These are phyloP conservation scores for Conistra vaccinii DNA, from an alignment of 2,888 invertebrate species.

Conservation along the genomic window DNA sequence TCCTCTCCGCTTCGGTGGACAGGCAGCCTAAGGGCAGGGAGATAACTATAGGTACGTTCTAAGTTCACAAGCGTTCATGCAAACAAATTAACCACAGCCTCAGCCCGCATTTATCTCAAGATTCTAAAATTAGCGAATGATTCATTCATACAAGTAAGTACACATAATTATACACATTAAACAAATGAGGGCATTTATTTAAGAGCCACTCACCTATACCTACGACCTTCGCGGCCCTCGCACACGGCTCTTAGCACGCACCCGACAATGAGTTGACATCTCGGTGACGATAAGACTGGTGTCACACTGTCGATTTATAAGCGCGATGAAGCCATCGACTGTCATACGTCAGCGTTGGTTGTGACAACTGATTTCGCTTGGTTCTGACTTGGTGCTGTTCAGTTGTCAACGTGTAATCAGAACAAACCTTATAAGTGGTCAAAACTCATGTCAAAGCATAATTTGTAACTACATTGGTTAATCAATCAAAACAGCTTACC, in stretches of 20 bases:
- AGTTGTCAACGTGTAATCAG: neutral
- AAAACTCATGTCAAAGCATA: neutral
- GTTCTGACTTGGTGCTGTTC: neutral
- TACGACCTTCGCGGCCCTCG: slow-evolving; percentile 65
- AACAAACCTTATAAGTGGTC: neutral
- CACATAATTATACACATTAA: slow-evolving; percentile 44
- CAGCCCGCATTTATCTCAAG: slow-evolving; percentile 3
- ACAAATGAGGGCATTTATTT: slow-evolving; percentile 59
- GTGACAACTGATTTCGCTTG: neutral
- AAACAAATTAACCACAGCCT: neutral
- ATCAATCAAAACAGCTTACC: neutral
- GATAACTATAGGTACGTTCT: neutral
- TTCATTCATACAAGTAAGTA: slow-evolving; percentile 40
- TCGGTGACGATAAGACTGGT: slow-evolving; percentile 32
- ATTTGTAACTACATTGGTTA: neutral
- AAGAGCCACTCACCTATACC: slow-evolving; percentile 48
- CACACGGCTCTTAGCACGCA: slow-evolving; percentile 58
- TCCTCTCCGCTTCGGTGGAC: too few species aligned
- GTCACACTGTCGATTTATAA: slow-evolving; percentile 6
- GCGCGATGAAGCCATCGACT: neutral
- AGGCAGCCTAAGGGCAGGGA: fast-evolving
- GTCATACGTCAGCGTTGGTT: neutral
- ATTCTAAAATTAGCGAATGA: slow-evolving; percentile 47
- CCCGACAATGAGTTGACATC: slow-evolving; percentile 67
- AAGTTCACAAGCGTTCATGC: neutral